Evolutionary conservation across 2,797 vertebrate species (phyloP).

Genomic region (Cygnus olor): DNA sequence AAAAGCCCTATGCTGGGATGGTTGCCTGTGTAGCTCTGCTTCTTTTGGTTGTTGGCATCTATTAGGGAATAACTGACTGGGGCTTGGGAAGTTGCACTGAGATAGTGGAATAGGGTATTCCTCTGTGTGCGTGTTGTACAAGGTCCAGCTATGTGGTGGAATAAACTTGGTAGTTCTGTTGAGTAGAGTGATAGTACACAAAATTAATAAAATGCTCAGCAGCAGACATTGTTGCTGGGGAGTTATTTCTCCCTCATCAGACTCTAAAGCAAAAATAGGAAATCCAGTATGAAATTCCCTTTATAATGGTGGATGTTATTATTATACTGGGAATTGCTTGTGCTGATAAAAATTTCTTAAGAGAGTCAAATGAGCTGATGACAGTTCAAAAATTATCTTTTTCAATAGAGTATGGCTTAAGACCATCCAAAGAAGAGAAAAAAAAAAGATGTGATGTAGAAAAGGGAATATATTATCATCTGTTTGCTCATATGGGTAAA

Average conservation of each 20-base stretch:
- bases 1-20: neutral
- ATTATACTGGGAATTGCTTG: neutral
- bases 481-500: neutral
- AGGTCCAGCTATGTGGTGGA: neutral
- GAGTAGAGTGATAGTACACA: rapidly evolving
- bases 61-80: neutral
- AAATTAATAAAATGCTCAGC: neutral
- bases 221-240: neutral
- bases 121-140: neutral
- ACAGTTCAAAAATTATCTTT: conserved; percentile 14
- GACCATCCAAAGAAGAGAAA: neutral
- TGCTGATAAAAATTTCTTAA: conserved; percentile 35
- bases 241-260: neutral
- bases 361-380: conserved; percentile 3
- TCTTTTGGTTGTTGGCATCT: neutral
- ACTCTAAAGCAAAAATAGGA: neutral
- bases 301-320: neutral
- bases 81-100: neutral
- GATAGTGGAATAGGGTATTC: rapidly evolving
- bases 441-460: neutral
- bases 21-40: neutral
- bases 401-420: neutral
- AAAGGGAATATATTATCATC: neutral
- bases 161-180: neutral
- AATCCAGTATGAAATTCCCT: neutral